These are phyloP conservation scores for Malaclemys terrapin DNA, from an alignment of 2,113 vertebrate species.

Conservation along the genomic window DNA sequence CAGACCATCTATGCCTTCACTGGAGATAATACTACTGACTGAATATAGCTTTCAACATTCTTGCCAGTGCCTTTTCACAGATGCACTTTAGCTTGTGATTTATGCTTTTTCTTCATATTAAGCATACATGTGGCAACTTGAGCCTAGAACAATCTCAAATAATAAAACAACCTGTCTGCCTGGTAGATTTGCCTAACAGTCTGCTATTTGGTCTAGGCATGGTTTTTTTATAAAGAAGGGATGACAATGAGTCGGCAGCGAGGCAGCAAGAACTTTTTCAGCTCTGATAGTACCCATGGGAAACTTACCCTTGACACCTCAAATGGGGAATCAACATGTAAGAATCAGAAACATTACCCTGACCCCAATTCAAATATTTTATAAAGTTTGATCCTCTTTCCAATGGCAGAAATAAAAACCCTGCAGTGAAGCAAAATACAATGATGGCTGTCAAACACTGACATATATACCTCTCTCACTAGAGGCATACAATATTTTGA, in stretches of 20 bases:
- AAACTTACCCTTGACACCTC: slow-evolving; percentile 26
- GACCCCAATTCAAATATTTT: slow-evolving; percentile 56
- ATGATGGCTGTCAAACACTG: not conserved
- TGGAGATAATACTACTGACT: not conserved
- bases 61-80: rapidly evolving
- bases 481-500: too few relatives aligned
- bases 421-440: not conserved
- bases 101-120: not conserved
- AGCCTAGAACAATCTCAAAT: not conserved
- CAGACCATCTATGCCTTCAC: not conserved
- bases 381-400: slow-evolving; percentile 13
- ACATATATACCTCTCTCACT: too few relatives aligned
- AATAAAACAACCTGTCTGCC: not conserved
- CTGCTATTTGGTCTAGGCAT: not conserved
- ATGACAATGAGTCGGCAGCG: not conserved
- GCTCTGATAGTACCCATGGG: not conserved
- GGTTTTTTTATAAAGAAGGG: not conserved
- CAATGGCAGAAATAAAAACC: slow-evolving; percentile 9
- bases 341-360: slow-evolving; percentile 53
- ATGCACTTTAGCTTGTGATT: rapidly evolving
- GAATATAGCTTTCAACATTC: not conserved
- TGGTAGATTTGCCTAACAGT: not conserved
- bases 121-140: not conserved
- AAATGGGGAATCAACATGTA: slow-evolving; percentile 5
- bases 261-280: not conserved